phyloP scores from a whole-genome alignment of 2,888 invertebrate species.

The Amorpha juglandis region DNA sequence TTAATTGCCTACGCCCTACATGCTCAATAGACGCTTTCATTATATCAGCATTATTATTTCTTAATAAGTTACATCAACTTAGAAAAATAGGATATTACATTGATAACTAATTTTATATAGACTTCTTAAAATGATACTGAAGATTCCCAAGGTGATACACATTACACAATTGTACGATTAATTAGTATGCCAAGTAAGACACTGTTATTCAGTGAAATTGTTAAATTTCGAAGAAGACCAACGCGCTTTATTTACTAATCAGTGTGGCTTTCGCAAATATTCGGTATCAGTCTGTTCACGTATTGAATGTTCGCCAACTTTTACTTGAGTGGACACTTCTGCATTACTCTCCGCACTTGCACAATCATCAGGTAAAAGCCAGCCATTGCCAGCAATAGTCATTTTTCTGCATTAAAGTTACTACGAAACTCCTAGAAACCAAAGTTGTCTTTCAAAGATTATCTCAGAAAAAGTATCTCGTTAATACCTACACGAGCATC shows the following conservation, averaged over 20 bases:
- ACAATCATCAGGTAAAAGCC: conserved; percentile 31
- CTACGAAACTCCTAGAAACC: no score
- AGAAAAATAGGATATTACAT: no score
- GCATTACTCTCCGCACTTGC: conserved; percentile 29
- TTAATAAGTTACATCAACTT: no score
- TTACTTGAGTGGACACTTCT: conserved; percentile 49
- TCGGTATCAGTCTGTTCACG: conserved; percentile 58
- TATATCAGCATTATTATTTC: no score
- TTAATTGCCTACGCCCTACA: no score
- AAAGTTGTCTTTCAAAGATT: no score
- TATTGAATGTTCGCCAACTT: conserved; percentile 56
- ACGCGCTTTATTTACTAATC: conserved; percentile 68
- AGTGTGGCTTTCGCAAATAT: conserved; percentile 69
- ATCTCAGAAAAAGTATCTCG: no score
- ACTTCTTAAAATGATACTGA: background rate
- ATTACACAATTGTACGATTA: conserved; percentile 33
- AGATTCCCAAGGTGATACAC: conserved; percentile 6
- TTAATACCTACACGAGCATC: no score
- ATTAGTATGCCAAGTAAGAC: conserved; percentile 62
- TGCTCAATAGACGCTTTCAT: no score
- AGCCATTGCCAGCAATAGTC: conserved; percentile 27
- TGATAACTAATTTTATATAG: no score
- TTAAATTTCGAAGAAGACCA: conserved; percentile 66
- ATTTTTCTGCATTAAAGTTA: background rate
- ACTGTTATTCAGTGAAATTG: conserved; percentile 73